Evolutionary conservation across 2,113 vertebrate genomes (phyloP).

Genomic region (Corythornis madagascariensis): DNA sequence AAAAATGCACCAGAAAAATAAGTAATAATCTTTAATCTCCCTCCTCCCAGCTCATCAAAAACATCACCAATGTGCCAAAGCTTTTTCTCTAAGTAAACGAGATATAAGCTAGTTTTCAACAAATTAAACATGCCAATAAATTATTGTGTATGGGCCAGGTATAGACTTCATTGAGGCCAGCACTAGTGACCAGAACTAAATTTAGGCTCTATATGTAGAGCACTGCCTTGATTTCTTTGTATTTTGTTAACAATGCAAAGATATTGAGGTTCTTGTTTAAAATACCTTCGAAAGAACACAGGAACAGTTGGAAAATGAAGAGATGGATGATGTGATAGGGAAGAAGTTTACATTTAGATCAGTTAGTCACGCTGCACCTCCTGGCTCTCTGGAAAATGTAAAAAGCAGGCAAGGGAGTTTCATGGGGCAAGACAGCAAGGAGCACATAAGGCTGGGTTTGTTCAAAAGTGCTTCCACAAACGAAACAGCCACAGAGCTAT

Average conservation of each 20-base stretch:
- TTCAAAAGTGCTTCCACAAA: slow-evolving; percentile 51
- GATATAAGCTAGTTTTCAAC: neutral
- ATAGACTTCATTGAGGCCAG: neutral
- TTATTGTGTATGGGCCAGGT: neutral
- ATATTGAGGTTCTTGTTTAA: slow-evolving; percentile 10
- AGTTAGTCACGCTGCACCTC: slow-evolving; percentile 3
- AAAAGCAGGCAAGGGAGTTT: slow-evolving; percentile 32
- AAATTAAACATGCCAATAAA: neutral
- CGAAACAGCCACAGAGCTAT: slow-evolving; percentile 34
- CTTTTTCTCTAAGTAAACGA: neutral
- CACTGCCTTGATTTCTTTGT: neutral
- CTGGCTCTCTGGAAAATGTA: slow-evolving; percentile 32
- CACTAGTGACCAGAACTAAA: neutral
- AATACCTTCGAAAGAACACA: neutral
- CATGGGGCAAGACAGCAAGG: slow-evolving; percentile 14
- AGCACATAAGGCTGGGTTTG: slow-evolving; percentile 43
- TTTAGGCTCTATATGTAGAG: neutral
- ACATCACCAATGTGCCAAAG: neutral
- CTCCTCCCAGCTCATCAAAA: neutral
- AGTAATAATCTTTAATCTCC: neutral
- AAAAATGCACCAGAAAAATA: neutral
- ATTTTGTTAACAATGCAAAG: neutral
- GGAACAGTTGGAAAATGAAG: neutral
- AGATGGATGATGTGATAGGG: neutral
- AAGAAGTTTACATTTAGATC: slow-evolving; percentile 16